Conservation (phyloP, 2,113 vertebrate genomes). For the Pluvianellus socialis region DNA sequence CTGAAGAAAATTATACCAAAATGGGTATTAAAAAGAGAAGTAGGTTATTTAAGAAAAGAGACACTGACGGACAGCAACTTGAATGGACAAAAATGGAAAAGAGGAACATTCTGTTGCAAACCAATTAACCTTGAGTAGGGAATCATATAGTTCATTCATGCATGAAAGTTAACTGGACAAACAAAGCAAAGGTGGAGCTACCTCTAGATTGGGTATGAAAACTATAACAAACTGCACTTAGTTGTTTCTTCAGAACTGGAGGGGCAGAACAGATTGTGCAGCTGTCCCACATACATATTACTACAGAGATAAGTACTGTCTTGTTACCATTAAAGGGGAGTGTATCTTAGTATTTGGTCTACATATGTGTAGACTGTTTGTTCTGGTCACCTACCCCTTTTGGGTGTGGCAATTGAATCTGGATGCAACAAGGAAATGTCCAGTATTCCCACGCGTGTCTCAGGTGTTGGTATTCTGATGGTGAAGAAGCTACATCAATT, state of each 20-base stretch:
- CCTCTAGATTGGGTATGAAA: not conserved
- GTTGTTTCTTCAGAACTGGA: not conserved
- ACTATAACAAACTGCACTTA: not conserved
- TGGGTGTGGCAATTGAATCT: not conserved
- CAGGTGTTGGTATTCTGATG: not conserved
- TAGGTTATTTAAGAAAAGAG: not conserved
- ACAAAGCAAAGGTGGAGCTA: not conserved
- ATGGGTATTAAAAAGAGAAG: not conserved
- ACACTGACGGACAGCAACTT: not conserved
- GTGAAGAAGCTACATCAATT: not conserved
- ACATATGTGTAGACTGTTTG: not conserved
- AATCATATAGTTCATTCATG: not conserved
- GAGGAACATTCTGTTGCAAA: not conserved
- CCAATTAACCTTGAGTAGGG: not conserved
- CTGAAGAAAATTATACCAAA: not conserved
- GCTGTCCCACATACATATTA: not conserved
- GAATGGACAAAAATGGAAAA: not conserved
- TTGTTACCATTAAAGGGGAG: not conserved
- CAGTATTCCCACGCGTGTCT: not conserved
- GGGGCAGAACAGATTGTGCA: rapidly evolving
- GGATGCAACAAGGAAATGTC: not conserved
- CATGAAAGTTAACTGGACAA: not conserved
- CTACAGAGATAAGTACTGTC: not conserved
- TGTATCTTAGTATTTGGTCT: not conserved
- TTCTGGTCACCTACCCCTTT: not conserved